Evolutionary conservation across 2,113 vertebrate species (phyloP).

Genomic region (Malurus cyaneus): DNA sequence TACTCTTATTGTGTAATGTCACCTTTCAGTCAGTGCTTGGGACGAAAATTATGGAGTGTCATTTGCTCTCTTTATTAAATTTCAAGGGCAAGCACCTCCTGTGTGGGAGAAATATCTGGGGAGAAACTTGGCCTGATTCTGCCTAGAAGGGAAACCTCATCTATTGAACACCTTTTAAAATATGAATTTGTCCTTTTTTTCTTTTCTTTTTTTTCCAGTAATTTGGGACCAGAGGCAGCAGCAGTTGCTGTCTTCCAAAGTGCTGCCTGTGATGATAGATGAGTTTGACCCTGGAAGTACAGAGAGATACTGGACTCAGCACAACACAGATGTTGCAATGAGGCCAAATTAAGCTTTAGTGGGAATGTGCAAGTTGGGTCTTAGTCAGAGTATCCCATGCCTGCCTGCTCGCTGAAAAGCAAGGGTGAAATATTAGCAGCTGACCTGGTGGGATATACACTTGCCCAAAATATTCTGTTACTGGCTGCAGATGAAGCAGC

Average conservation of each 20-base stretch:
- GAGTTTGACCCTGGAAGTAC: slow-evolving; percentile 51
- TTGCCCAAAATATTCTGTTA: slow-evolving; percentile 56
- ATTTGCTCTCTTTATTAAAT: slow-evolving; percentile 52
- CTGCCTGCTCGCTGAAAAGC: slow-evolving; percentile 52
- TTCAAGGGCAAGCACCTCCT: slow-evolving; percentile 47
- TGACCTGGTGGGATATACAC: slow-evolving; percentile 55
- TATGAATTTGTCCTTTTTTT: not conserved
- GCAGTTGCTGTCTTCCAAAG: slow-evolving; percentile 61
- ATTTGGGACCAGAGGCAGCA: slow-evolving; percentile 35
- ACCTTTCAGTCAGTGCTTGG: slow-evolving; percentile 67
- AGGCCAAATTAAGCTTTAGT: slow-evolving; percentile 67
- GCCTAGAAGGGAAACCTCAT: not conserved
- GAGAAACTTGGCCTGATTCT: not conserved
- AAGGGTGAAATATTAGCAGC: slow-evolving; percentile 67
- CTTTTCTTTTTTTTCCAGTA: slow-evolving; percentile 2
- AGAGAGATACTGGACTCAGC: slow-evolving; percentile 67
- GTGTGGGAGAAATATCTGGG: not conserved
- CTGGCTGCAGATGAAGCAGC: slow-evolving; percentile 43
- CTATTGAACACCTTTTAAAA: slow-evolving; percentile 23
- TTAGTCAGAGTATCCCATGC: slow-evolving; percentile 63
- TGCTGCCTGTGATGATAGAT: slow-evolving; percentile 74
- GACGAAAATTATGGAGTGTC: slow-evolving; percentile 12
- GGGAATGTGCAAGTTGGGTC: slow-evolving; percentile 60
- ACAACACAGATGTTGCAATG: slow-evolving; percentile 70
- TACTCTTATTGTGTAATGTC: slow-evolving; percentile 65